phyloP scores from a whole-genome alignment of 1,140 invertebrate genomes.

The Melanaphis sacchari region DNA sequence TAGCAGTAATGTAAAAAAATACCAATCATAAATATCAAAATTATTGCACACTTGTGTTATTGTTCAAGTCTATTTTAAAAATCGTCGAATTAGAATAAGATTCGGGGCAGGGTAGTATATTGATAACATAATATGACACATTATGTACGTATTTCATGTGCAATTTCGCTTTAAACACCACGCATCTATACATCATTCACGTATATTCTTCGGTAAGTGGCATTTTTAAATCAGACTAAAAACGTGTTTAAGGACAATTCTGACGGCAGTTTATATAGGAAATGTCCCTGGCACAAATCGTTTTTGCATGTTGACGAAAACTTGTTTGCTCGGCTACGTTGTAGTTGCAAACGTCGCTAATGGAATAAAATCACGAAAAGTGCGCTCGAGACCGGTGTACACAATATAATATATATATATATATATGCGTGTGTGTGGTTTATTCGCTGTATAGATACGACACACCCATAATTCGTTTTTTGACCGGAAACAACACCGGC shows the following conservation, averaged over 20 bases:
- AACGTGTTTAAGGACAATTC: slow-evolving; percentile 25
- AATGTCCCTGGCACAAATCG: slow-evolving; percentile 33
- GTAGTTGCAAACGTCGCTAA: neutral
- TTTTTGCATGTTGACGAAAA: slow-evolving; percentile 43
- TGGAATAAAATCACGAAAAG: slow-evolving; percentile 43
- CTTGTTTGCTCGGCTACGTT: neutral
- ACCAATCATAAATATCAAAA: no score
- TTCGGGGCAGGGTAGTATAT: neutral
- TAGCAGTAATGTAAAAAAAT: no score
- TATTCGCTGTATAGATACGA: neutral
- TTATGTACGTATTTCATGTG: neutral
- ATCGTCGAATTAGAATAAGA: no score
- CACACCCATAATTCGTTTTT: slow-evolving; percentile 10
- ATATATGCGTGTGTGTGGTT: neutral
- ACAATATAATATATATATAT: neutral
- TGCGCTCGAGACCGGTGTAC: neutral
- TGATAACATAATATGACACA: neutral
- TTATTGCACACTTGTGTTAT: no score
- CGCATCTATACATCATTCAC: neutral
- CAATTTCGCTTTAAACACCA: neutral
- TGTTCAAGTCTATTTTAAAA: no score
- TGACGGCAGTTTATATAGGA: neutral
- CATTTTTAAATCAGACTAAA: neutral
- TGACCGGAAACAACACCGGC: neutral
- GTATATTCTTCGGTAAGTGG: neutral